Conservation (phyloP, 2,113 vertebrate species). For the Phocoena phocoena region DNA sequence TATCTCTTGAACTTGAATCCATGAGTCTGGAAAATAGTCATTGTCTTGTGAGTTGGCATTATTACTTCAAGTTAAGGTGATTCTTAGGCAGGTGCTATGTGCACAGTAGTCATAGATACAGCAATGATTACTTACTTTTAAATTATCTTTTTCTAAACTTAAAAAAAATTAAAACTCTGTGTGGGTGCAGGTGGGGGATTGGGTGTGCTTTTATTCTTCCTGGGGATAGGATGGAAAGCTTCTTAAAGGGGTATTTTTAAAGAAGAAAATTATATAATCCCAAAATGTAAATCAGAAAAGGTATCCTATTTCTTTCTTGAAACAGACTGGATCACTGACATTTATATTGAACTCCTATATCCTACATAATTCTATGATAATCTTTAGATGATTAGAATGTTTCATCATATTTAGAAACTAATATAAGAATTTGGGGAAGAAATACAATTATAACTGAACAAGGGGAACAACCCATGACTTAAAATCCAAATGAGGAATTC, state of each 20-base stretch:
- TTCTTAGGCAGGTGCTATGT: neutral
- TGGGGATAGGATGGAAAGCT: constrained; percentile 3
- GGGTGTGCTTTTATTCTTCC: neutral
- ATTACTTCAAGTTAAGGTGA: neutral
- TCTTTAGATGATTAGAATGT: constrained; percentile 34
- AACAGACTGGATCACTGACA: constrained; percentile 24
- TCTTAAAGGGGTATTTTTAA: neutral
- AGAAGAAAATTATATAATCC: constrained; percentile 13
- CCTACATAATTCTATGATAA: constrained; percentile 15
- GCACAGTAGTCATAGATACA: neutral
- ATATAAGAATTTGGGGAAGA: neutral
- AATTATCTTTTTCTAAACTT: neutral
- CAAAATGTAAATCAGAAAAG: constrained; percentile 39
- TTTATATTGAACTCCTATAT: neutral
- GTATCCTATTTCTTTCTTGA: constrained; percentile 31
- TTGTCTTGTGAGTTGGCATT: neutral
- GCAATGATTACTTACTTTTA: neutral
- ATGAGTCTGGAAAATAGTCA: neutral
- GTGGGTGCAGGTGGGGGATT: fast-evolving
- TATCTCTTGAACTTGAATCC: neutral
- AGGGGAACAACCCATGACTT: neutral
- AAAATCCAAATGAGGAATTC: neutral
- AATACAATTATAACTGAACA: neutral
- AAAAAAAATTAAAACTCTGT: neutral
- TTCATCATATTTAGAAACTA: constrained; percentile 56